Evolutionary conservation across 2,888 invertebrate genomes (phyloP).

Genomic region (Drosophila hamatofila): DNA sequence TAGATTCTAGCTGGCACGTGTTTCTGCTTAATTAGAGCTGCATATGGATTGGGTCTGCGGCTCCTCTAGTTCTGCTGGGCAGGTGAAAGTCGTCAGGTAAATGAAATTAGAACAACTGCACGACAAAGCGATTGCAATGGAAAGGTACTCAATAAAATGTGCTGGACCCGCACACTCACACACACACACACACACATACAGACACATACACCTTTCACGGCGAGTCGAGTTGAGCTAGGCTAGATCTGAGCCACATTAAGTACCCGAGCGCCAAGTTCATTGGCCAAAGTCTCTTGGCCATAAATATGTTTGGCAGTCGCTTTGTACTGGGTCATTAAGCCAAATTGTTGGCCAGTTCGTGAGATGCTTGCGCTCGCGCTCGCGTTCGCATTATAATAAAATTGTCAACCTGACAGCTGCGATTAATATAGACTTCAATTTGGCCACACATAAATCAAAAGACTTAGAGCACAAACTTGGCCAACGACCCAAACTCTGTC

Average conservation of each 20-base stretch:
- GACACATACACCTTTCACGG: constrained; percentile 52
- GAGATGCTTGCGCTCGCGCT: constrained; percentile 35
- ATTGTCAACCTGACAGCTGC: constrained; percentile 79
- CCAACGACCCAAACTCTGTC: constrained; percentile 52
- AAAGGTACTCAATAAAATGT: constrained; percentile 43
- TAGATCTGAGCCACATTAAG: constrained; percentile 52
- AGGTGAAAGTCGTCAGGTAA: constrained; percentile 57
- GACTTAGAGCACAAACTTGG: constrained; percentile 64
- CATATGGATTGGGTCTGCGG: constrained; percentile 15
- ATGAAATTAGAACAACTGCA: constrained; percentile 65
- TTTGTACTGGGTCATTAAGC: constrained; percentile 56
- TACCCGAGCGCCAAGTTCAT: constrained; percentile 42
- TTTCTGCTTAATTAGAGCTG: constrained; percentile 52
- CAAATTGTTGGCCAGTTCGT: constrained; percentile 54
- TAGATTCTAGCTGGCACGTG: constrained; percentile 35
- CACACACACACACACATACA: constrained; percentile 15
- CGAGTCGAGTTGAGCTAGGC: constrained; percentile 8
- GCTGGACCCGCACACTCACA: constrained; percentile 20
- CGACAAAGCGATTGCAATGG: constrained; percentile 66
- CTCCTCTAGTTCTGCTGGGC: constrained; percentile 12
- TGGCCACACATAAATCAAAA: constrained; percentile 51
- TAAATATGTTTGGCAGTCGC: constrained; percentile 53
- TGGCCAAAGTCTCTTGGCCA: constrained; percentile 52
- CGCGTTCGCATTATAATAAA: constrained; percentile 62
- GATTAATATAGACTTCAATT: constrained; percentile 75